Percentiles rank a stretch among this genome's conserved stretches.
phyloP scores from a whole-genome alignment of 1,140 invertebrate species.

The Drosophila tropicalis region DNA sequence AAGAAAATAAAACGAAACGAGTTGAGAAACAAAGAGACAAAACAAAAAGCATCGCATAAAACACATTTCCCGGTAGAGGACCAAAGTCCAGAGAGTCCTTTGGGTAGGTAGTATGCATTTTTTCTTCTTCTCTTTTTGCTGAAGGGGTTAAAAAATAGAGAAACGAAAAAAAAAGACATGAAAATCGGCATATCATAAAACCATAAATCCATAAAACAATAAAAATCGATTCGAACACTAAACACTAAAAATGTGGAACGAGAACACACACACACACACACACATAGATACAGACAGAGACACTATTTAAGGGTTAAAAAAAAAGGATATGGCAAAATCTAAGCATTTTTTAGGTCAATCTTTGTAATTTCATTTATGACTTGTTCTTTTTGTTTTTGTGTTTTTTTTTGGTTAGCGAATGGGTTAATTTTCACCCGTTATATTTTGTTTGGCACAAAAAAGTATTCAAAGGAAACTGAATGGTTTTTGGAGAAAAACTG shows the following conservation, averaged over 20 bases:
- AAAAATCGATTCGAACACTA: conserved; percentile 48
- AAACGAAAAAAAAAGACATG: conserved; percentile 12
- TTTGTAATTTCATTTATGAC: conserved; percentile 9
- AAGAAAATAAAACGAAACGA: conserved; percentile 28
- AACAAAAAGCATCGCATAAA: conserved; percentile 41
- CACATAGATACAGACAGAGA: neutral
- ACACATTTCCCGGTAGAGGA: conserved; percentile 61
- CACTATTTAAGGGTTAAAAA: conserved; percentile 64
- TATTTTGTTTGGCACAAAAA: conserved; percentile 11
- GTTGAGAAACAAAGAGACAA: neutral
- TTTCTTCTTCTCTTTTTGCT: conserved; percentile 5
- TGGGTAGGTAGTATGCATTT: conserved; percentile 25
- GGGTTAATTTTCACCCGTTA: conserved; percentile 44
- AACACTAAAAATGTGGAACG: conserved; percentile 74
- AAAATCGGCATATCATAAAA: conserved; percentile 62
- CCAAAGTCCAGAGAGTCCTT: neutral
- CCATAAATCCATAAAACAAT: conserved; percentile 72
- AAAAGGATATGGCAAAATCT: conserved; percentile 32
- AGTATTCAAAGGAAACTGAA: neutral
- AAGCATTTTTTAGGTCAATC: conserved; percentile 49
- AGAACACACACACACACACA: conserved; percentile 27
- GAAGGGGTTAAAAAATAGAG: conserved; percentile 70
- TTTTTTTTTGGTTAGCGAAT: conserved; percentile 45
- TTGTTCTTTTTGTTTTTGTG: conserved; percentile 30
- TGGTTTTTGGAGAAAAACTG: conserved; percentile 7